phyloP scores from a whole-genome alignment of 2,797 vertebrate species.

The Eidolon dupreanum region DNA sequence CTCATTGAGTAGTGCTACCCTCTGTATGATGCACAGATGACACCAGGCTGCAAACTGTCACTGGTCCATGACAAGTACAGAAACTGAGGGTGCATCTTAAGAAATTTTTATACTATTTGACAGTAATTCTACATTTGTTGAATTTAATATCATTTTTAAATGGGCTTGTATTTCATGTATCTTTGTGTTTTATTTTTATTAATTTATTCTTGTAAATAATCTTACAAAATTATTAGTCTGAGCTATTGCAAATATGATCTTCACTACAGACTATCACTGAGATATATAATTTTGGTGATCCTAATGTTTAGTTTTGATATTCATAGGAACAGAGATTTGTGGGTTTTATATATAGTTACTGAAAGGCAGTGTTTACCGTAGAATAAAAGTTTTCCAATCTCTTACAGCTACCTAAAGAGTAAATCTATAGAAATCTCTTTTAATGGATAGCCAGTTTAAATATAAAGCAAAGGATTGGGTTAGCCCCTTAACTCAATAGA shows the following conservation, averaged over 20 bases:
- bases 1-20: fast-evolving
- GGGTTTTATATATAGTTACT: not conserved
- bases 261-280: not conserved
- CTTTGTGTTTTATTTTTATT: not conserved
- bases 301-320: not conserved
- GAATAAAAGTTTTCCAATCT: not conserved
- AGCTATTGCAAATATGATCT: not conserved
- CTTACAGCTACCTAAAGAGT: not conserved
- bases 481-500: not conserved
- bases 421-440: not conserved
- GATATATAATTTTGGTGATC: not conserved
- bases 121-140: not conserved
- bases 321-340: not conserved
- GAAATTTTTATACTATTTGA: not conserved
- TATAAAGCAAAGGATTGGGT: not conserved
- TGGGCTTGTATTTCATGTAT: not conserved
- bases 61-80: not conserved
- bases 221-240: not conserved
- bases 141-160: not conserved
- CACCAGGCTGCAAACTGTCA: not conserved
- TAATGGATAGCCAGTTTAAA: not conserved
- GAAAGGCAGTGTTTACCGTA: not conserved
- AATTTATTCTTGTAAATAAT: not conserved
- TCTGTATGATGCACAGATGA: not conserved
- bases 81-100: not conserved